These are phyloP conservation scores for Drosophila recens DNA, from an alignment of 2,888 invertebrate species.

Conservation along the genomic window DNA sequence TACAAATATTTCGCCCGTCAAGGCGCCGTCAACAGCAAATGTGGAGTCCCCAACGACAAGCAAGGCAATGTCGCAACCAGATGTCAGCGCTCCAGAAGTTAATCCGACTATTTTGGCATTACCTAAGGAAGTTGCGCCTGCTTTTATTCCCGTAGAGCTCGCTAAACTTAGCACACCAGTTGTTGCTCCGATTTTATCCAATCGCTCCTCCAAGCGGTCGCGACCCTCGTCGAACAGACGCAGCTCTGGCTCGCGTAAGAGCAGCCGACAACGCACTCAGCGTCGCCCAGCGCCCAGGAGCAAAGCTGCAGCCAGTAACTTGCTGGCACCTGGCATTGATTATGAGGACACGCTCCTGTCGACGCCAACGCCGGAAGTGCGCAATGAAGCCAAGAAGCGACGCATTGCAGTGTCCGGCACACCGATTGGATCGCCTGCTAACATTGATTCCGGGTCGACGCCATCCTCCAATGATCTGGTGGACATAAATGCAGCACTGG, in stretches of 20 bases:
- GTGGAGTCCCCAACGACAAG: slow-evolving; percentile 8
- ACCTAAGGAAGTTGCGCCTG: neutral
- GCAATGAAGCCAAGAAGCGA: slow-evolving; percentile 72
- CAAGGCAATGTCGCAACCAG: slow-evolving; percentile 1
- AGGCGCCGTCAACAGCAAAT: slow-evolving; percentile 24
- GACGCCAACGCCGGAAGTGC: slow-evolving; percentile 74
- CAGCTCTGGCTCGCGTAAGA: slow-evolving; percentile 80
- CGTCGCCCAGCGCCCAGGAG: slow-evolving; percentile 72
- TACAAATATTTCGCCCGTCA: slow-evolving; percentile 44
- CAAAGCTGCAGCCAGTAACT: slow-evolving; percentile 3
- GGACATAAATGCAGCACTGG: slow-evolving; percentile 67
- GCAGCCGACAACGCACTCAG: slow-evolving; percentile 84
- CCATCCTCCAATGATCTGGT: slow-evolving; percentile 64
- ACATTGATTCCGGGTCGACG: slow-evolving; percentile 74
- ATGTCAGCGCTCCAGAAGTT: slow-evolving; percentile 5
- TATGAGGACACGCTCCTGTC: slow-evolving; percentile 83
- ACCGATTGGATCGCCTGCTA: slow-evolving; percentile 74
- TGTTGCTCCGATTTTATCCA: slow-evolving; percentile 2
- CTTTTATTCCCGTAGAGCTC: neutral
- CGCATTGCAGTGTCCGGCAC: slow-evolving; percentile 58
- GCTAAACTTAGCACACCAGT: neutral
- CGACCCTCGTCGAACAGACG: slow-evolving; percentile 85
- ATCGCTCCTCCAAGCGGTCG: slow-evolving; percentile 60
- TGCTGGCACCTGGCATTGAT: slow-evolving; percentile 50
- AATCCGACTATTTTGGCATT: slow-evolving; percentile 14